Percentiles rank a stretch among this genome's conserved stretches.
These are phyloP conservation scores for Reticulitermes speratus DNA, from an alignment of 1,140 invertebrate species.

Conservation along the genomic window DNA sequence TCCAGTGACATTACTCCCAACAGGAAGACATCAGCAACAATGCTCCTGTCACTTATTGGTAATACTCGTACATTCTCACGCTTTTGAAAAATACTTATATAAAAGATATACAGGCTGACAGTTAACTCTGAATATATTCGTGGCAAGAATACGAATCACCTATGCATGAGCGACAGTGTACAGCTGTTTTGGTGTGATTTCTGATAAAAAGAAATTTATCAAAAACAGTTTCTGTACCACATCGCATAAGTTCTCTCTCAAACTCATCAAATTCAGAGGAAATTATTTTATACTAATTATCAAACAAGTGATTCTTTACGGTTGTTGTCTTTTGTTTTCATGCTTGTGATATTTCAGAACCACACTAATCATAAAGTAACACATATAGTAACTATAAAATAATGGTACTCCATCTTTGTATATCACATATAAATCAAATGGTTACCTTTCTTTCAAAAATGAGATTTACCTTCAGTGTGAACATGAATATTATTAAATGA, in stretches of 20 bases:
- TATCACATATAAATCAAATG: not conserved
- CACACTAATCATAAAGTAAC: not conserved
- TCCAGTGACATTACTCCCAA: not conserved
- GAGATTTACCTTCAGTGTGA: not conserved
- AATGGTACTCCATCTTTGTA: not conserved
- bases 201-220: not conserved
- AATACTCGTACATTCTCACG: no score
- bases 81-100: not conserved
- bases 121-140: not conserved
- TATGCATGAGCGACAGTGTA: not conserved
- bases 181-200: not conserved
- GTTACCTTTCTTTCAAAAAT: not conserved
- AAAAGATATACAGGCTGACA: not conserved
- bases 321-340: not conserved
- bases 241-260: not conserved
- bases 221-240: not conserved
- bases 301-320: not conserved
- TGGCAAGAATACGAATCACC: not conserved
- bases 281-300: not conserved
- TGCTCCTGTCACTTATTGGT: not conserved
- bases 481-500: slow-evolving; percentile 9
- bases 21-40: not conserved
- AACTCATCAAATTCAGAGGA: not conserved
- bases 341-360: not conserved
- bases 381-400: not conserved